Evolutionary conservation across 2,797 vertebrate genomes (phyloP).

Genomic region (Champsocephalus esox): DNA sequence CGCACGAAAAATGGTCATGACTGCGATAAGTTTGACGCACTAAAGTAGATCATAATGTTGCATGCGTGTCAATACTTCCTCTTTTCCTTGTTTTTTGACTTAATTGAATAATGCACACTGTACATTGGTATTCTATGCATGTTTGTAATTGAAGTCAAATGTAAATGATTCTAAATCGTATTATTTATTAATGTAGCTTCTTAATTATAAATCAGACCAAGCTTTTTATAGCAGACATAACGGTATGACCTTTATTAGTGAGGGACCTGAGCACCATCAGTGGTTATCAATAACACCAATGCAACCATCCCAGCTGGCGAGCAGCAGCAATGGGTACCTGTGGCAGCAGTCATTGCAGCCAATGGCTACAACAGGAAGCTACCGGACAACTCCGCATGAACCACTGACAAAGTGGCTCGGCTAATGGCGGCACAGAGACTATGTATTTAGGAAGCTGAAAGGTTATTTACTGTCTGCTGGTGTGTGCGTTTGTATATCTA

Average conservation of each 20-base stretch:
- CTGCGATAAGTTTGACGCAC: neutral
- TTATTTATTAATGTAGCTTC: too few relatives aligned
- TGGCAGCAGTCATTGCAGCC: neutral
- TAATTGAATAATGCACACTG: neutral
- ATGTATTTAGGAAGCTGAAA: neutral
- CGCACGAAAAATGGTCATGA: neutral
- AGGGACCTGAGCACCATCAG: neutral
- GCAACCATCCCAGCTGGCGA: neutral
- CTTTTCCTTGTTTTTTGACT: neutral
- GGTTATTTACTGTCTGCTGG: neutral
- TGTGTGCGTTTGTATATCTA: conserved; percentile 3
- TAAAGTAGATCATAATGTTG: neutral
- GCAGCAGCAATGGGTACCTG: neutral
- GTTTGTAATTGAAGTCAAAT: neutral
- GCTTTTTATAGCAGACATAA: neutral
- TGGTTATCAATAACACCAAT: neutral
- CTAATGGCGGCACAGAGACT: neutral
- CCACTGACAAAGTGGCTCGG: neutral
- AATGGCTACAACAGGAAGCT: neutral
- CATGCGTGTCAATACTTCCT: neutral
- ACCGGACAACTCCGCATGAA: neutral
- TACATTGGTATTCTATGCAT: neutral
- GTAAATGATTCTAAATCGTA: too few relatives aligned
- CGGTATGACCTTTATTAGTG: conserved; percentile 1
- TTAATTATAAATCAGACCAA: too few relatives aligned